Evolutionary conservation across 35 echinoderm and acorn worm genomes (phyloP), one percentile per base, ranked within the genome.

Genomic region (Lytechinus pictus): DNA sequence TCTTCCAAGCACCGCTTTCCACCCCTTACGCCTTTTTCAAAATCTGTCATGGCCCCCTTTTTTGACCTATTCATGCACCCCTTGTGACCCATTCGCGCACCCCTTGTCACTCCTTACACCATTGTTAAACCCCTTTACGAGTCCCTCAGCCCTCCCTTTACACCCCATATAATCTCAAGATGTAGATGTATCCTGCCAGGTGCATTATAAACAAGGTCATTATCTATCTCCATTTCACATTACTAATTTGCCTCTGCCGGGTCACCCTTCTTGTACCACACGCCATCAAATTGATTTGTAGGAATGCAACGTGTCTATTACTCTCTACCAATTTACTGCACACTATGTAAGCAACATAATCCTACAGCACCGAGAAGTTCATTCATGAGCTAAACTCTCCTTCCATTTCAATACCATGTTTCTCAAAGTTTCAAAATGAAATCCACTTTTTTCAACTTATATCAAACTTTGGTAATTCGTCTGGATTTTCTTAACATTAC

Each of bases 121-220:
- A 4, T 7, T 14, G n/a, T 79, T 79, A 79, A 79, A 79, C 21
- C 7, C 21, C 16, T 79, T 79, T 79, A 79, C 7, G 66, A 16
- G 9, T 79, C 66, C 57, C 57, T 79, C n/a, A 7, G 19, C 66
- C 66, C 66, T 79, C 66, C 66, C 66, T 14, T n/a, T 16, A 79
- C 66, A 79, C 66, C 66, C 61, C 66, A 24, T 79, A 79, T 79
- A 16, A 79, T 79, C 66, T 79, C 66, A 79, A 79, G 16, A n/a
- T n/a, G 66, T 14, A 33, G 88, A 90, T 90, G 28, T 90, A 90
- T 90, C 24, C 52, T 44, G 88, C 28, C 88, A 90, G 88, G 88
- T 90, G 88, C 88, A 52, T 54, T 52, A 90, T 90, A 90, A 90
- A 90, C 88, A 90, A 90, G 88, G 88, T 90, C 88, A 90, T 90